Conservation (phyloP, 2,113 vertebrate species). For the Climacteris rufus region DNA sequence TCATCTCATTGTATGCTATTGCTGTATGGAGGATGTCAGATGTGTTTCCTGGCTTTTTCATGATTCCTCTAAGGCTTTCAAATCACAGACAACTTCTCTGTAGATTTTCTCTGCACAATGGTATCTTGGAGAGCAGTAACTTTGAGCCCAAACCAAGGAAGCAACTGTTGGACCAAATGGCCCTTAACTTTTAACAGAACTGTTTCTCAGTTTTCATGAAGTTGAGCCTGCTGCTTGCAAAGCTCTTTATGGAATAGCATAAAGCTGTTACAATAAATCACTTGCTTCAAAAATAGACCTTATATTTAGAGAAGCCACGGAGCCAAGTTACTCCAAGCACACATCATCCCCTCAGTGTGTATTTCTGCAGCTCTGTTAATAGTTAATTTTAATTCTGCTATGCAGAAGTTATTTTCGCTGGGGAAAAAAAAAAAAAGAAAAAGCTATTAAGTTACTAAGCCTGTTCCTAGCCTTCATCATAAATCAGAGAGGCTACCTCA, state of each 20-base stretch:
- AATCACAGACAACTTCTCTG: neutral
- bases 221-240: neutral
- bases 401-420: neutral
- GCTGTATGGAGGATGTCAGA: neutral
- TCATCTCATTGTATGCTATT: neutral
- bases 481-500: neutral
- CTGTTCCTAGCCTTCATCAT: neutral
- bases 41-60: neutral
- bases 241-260: neutral
- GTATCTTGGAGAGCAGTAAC: neutral
- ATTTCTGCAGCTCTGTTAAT: slow-evolving; percentile 25
- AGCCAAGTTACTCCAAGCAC: neutral
- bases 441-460: neutral
- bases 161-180: neutral
- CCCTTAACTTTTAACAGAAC: neutral
- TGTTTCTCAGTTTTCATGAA: neutral
- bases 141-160: neutral
- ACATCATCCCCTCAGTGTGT: neutral
- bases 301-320: neutral
- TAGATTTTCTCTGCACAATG: neutral
- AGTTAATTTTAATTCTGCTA: slow-evolving; percentile 19
- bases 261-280: slow-evolving; percentile 36
- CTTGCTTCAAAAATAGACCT: slow-evolving; percentile 35
- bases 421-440: neutral
- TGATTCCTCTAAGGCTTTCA: neutral